phyloP scores from a whole-genome alignment of 1,140 invertebrate species.

The Anoplolepis gracilipes region DNA sequence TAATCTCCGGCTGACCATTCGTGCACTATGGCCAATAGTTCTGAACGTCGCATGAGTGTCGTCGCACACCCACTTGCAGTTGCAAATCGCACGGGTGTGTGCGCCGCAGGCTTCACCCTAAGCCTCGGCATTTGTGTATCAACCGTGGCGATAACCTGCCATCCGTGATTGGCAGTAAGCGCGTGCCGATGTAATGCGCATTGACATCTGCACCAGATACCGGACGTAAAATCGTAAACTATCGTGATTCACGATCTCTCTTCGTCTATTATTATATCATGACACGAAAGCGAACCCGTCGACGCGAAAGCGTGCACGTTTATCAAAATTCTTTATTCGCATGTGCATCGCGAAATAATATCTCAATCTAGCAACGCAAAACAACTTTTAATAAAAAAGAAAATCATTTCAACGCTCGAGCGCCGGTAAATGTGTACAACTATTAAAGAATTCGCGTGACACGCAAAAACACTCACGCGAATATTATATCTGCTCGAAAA shows the following conservation, averaged over 20 bases:
- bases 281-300: slow-evolving; percentile 5
- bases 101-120: slow-evolving; percentile 11
- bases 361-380: slow-evolving; percentile 27
- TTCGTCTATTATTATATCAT: slow-evolving; percentile 27
- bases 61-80: slow-evolving; percentile 75
- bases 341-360: slow-evolving; percentile 17
- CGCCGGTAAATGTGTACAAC: not conserved
- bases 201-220: slow-evolving; percentile 59
- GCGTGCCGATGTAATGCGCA: slow-evolving; percentile 60
- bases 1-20: slow-evolving; percentile 83
- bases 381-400: slow-evolving; percentile 18
- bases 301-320: not conserved
- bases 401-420: not conserved
- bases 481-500: not conserved
- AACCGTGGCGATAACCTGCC: slow-evolving; percentile 62
- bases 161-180: slow-evolving; percentile 71
- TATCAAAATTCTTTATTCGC: slow-evolving; percentile 42
- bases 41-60: slow-evolving; percentile 79
- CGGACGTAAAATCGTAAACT: slow-evolving; percentile 61
- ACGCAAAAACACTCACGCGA: slow-evolving; percentile 14
- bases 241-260: slow-evolving; percentile 27
- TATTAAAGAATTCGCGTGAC: slow-evolving; percentile 7
- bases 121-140: slow-evolving; percentile 42
- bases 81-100: slow-evolving; percentile 66
- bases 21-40: slow-evolving; percentile 71